These are phyloP conservation scores for Gerris lacustris DNA, from an alignment of 2,888 invertebrate species.

Conservation along the genomic window DNA sequence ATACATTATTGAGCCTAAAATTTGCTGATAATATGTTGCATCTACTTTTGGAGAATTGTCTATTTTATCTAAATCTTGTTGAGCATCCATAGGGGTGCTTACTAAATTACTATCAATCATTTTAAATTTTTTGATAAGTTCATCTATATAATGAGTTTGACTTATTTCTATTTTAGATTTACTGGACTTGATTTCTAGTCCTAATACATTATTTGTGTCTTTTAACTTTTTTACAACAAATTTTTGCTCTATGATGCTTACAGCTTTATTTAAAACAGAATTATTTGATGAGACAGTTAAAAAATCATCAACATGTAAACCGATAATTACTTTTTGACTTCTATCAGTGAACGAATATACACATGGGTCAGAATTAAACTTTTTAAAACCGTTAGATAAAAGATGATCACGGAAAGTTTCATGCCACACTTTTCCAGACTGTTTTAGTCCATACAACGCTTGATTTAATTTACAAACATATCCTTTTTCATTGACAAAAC, in stretches of 20 bases:
- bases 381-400: not conserved
- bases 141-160: not conserved
- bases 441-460: not conserved
- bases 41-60: not conserved
- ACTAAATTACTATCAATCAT: not conserved
- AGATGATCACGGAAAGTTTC: not conserved
- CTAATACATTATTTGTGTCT: not conserved
- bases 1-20: not conserved
- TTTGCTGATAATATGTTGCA: not conserved
- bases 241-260: not conserved
- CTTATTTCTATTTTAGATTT: not conserved
- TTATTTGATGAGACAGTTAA: not conserved
- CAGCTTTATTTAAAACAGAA: not conserved
- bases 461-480: conserved; percentile 22
- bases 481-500: conserved; percentile 20
- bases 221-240: not conserved
- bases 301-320: not conserved
- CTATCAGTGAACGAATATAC: not conserved
- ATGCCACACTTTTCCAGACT: conserved; percentile 17
- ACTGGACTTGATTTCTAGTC: not conserved
- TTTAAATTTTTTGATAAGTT: not conserved
- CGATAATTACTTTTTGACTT: not conserved
- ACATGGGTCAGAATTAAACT: not conserved
- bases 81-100: not conserved
- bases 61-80: not conserved